These are phyloP conservation scores for Epinephelus fuscoguttatus DNA, from an alignment of 2,113 vertebrate genomes.

Conservation along the genomic window DNA sequence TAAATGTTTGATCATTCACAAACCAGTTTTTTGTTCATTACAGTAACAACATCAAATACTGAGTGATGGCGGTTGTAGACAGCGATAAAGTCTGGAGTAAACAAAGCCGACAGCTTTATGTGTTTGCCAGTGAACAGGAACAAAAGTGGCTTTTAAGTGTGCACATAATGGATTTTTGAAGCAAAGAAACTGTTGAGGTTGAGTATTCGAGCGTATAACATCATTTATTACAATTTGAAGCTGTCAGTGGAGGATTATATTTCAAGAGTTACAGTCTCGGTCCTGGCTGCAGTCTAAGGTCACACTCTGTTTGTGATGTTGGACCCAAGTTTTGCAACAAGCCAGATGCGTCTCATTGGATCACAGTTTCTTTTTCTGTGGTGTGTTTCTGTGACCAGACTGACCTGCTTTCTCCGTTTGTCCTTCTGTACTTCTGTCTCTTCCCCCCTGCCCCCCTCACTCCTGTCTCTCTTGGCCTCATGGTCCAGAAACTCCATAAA, in stretches of 20 bases:
- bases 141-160: constrained; percentile 33
- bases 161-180: constrained; percentile 49
- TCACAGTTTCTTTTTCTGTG: constrained; percentile 36
- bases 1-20: constrained; percentile 34
- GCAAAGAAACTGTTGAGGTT: constrained; percentile 22
- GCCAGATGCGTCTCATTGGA: constrained; percentile 32
- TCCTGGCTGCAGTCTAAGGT: constrained; percentile 43
- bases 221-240: constrained; percentile 56
- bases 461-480: constrained; percentile 50
- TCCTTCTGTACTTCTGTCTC: constrained; percentile 33
- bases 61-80: not conserved
- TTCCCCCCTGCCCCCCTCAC: not conserved
- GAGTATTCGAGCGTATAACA: constrained; percentile 29
- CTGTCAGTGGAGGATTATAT: constrained; percentile 48
- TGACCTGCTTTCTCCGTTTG: constrained; percentile 64
- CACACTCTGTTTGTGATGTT: constrained; percentile 21
- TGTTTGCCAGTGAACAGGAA: constrained; percentile 38
- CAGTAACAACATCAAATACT: constrained; percentile 25
- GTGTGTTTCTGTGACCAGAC: constrained; percentile 45
- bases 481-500: constrained; percentile 70
- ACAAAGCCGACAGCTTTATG: constrained; percentile 39
- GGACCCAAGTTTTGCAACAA: constrained; percentile 32
- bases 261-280: constrained; percentile 30
- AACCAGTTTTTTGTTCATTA: constrained; percentile 40
- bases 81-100: constrained; percentile 29